A percentile compares a stretch with the other conserved stretches of the same genome.
Evolutionary conservation across 2,797 vertebrate species (phyloP).

Genomic region (Tenualosa ilisha): DNA sequence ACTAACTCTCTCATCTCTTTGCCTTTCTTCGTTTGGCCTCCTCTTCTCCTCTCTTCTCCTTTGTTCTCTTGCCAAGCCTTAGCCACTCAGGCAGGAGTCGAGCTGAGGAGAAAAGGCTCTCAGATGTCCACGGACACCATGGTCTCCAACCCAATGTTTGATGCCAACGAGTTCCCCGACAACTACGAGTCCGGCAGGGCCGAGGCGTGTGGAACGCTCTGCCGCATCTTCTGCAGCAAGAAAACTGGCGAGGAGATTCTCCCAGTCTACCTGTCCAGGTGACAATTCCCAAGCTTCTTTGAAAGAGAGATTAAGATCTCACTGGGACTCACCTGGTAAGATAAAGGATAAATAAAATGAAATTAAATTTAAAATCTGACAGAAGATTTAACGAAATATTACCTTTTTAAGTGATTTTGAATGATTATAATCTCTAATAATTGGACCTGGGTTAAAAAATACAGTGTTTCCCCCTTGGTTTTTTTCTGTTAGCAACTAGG

Average conservation of each 20-base stretch:
- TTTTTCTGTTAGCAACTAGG: not conserved
- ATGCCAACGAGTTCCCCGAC: slow-evolving; percentile 86
- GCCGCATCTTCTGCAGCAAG: slow-evolving; percentile 94
- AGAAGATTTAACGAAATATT: too few species aligned
- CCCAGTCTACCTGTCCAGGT: slow-evolving; percentile 80
- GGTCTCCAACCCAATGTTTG: slow-evolving; percentile 84
- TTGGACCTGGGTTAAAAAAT: too few species aligned
- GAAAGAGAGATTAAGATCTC: too few species aligned
- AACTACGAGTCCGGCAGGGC: slow-evolving; percentile 90
- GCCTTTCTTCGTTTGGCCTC: not conserved
- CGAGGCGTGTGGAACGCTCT: slow-evolving; percentile 90
- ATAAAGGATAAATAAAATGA: too few species aligned
- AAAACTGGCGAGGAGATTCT: slow-evolving; percentile 93
- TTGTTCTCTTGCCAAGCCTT: slow-evolving; percentile 76
- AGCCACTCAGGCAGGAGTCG: slow-evolving; percentile 83
- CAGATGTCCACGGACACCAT: slow-evolving; percentile 87
- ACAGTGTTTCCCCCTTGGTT: too few species aligned
- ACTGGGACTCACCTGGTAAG: too few species aligned
- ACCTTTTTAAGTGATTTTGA: too few species aligned
- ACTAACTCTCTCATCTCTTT: not conserved
- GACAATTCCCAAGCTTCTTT: not conserved
- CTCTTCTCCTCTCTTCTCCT: slow-evolving; percentile 15
- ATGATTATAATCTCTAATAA: not conserved
- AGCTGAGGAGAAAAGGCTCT: slow-evolving; percentile 85
- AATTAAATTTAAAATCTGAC: too few species aligned